Percentiles rank a stretch among this genome's conserved stretches.
Evolutionary conservation across 2,797 vertebrate species (phyloP).

Genomic region (Arctocebus calabarensis): DNA sequence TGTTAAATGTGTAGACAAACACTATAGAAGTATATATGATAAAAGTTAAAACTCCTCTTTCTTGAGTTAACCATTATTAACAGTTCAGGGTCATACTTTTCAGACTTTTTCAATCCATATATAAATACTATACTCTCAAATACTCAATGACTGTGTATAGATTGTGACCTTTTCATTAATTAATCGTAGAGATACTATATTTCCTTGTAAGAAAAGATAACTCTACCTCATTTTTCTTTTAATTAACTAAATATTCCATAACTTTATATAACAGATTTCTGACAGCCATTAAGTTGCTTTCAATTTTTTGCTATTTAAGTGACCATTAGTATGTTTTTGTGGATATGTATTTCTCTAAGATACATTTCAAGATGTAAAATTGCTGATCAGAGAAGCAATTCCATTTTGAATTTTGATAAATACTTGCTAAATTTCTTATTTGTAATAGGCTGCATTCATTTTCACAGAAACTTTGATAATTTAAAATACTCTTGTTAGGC

Average conservation of each 20-base stretch:
- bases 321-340: not conserved
- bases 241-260: slow-evolving; percentile 10
- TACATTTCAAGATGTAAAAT: not conserved
- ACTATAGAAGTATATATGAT: not conserved
- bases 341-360: not conserved
- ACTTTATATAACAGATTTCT: slow-evolving; percentile 13
- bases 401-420: slow-evolving; percentile 49
- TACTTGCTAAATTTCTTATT: not conserved
- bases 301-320: not conserved
- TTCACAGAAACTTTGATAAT: slow-evolving; percentile 33
- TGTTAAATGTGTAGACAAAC: not conserved
- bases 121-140: not conserved
- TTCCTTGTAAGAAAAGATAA: not conserved
- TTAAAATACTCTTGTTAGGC: not conserved
- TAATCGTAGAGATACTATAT: not conserved
- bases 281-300: not conserved
- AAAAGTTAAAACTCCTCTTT: not conserved
- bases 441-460: not conserved
- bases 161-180: not conserved
- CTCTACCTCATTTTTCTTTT: not conserved
- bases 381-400: not conserved
- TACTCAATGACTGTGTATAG: not conserved
- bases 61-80: not conserved
- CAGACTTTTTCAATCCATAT: not conserved
- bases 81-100: not conserved